Evolutionary conservation across 2,888 invertebrate species (phyloP).

Genomic region (Synergus umbraculus): DNA sequence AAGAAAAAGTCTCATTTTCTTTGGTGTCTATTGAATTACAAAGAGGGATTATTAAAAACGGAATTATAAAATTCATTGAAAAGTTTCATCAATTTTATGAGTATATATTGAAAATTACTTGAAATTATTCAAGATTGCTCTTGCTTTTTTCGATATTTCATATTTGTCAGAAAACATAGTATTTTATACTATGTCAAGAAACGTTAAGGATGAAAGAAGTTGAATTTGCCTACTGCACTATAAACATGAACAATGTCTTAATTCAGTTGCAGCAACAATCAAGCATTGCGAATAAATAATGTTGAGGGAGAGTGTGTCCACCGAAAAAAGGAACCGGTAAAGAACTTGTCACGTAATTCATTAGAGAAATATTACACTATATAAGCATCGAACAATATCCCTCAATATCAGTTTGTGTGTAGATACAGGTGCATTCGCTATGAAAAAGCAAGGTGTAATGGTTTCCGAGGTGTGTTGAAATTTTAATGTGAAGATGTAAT

Average conservation of each 20-base stretch:
- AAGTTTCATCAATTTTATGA: too few species aligned
- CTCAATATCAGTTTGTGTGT: slow-evolving; percentile 38
- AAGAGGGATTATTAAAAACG: not conserved
- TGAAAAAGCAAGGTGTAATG: not conserved
- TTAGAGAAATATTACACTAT: slow-evolving; percentile 52
- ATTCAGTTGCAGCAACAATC: not conserved
- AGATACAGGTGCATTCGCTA: not conserved
- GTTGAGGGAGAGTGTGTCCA: slow-evolving; percentile 9
- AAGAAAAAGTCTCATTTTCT: not conserved
- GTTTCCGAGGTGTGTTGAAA: not conserved
- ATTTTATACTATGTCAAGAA: not conserved
- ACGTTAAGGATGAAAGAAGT: not conserved
- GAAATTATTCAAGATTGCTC: not conserved
- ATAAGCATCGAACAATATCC: slow-evolving; percentile 54
- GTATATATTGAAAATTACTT: not conserved
- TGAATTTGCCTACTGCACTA: not conserved
- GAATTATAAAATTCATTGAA: not conserved
- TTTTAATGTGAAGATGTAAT: not conserved
- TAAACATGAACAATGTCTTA: not conserved
- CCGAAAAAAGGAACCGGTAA: slow-evolving; percentile 27
- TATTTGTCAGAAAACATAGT: not conserved
- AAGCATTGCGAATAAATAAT: not conserved
- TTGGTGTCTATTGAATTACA: not conserved
- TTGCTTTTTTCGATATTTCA: not conserved
- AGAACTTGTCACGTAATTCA: slow-evolving; percentile 56